A percentile compares a stretch with the other conserved stretches of the same genome.
phyloP scores from a whole-genome alignment of 2,797 vertebrate species.

The Melanotaenia pygmaea region DNA sequence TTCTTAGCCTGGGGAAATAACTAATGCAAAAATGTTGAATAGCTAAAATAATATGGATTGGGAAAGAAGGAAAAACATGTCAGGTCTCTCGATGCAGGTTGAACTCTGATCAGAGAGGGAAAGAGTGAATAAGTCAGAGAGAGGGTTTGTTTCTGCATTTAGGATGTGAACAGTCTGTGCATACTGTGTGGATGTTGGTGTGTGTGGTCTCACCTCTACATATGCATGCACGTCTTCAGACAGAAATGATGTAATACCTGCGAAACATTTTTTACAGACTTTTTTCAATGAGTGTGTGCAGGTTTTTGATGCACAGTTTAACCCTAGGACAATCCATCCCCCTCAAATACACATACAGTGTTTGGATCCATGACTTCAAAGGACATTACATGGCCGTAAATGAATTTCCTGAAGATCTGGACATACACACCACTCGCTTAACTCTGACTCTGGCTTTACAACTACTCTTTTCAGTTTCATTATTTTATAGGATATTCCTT shows the following conservation, averaged over 20 bases:
- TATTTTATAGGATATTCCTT: neutral
- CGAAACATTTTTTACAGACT: conserved; percentile 57
- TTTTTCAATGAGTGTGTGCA: conserved; percentile 58
- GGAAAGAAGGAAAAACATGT: neutral
- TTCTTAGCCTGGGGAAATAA: no score
- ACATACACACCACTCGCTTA: neutral
- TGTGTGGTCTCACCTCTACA: neutral
- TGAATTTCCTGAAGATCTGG: neutral
- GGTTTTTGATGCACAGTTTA: conserved; percentile 52
- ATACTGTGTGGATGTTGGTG: conserved; percentile 7
- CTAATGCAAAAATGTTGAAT: conserved; percentile 27
- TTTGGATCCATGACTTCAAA: conserved; percentile 11
- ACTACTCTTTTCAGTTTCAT: neutral
- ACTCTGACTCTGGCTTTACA: neutral
- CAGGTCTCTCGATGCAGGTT: conserved; percentile 10
- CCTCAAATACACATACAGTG: conserved; percentile 1
- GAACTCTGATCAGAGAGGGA: conserved; percentile 36
- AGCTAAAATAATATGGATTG: conserved; percentile 11
- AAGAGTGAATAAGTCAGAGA: conserved; percentile 6
- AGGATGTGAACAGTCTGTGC: conserved; percentile 9
- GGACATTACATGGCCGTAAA: neutral
- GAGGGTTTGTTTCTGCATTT: conserved; percentile 7
- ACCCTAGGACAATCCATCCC: neutral
- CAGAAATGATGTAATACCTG: conserved; percentile 72
- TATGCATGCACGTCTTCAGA: conserved; percentile 21